Conservation (phyloP, 1,140 invertebrate genomes). For the Drosophila obscura region DNA sequence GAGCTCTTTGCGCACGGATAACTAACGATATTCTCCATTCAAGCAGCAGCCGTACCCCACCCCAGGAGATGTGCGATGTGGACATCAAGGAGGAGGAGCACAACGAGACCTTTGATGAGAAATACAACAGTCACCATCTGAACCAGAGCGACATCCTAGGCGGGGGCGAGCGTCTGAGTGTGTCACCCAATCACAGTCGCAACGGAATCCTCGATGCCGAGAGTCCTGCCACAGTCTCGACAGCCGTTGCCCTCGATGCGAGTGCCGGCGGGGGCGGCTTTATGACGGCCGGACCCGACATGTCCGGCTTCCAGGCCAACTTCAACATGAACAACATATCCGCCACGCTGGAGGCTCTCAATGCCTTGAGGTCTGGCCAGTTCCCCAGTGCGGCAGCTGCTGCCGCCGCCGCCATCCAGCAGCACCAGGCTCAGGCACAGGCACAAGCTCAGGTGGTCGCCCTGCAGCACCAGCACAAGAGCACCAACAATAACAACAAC, state of each 20-base stretch:
- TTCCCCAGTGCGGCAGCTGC: slow-evolving; percentile 76
- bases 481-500: slow-evolving; percentile 59
- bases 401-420: slow-evolving; percentile 74
- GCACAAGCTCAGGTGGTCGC: slow-evolving; percentile 48
- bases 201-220: slow-evolving; percentile 71
- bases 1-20: not conserved
- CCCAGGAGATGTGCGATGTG: slow-evolving; percentile 80
- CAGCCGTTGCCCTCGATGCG: slow-evolving; percentile 43
- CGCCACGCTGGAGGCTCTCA: slow-evolving; percentile 79
- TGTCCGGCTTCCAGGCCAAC: slow-evolving; percentile 70
- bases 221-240: slow-evolving; percentile 55
- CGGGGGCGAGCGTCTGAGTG: slow-evolving; percentile 68
- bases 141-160: slow-evolving; percentile 57
- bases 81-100: slow-evolving; percentile 83
- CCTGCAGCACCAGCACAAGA: slow-evolving; percentile 56
- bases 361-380: slow-evolving; percentile 74
- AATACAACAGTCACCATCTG: slow-evolving; percentile 59
- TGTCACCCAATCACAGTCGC: slow-evolving; percentile 77
- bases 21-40: not conserved
- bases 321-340: slow-evolving; percentile 83
- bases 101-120: slow-evolving; percentile 80
- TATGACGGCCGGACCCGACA: slow-evolving; percentile 53
- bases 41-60: slow-evolving; percentile 77
- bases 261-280: slow-evolving; percentile 55
- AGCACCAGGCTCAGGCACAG: slow-evolving; percentile 72